A percentile compares a stretch with the other conserved stretches of the same genome.
phyloP scores from a whole-genome alignment of 2,797 vertebrate species.

The Propithecus perrieri region DNA sequence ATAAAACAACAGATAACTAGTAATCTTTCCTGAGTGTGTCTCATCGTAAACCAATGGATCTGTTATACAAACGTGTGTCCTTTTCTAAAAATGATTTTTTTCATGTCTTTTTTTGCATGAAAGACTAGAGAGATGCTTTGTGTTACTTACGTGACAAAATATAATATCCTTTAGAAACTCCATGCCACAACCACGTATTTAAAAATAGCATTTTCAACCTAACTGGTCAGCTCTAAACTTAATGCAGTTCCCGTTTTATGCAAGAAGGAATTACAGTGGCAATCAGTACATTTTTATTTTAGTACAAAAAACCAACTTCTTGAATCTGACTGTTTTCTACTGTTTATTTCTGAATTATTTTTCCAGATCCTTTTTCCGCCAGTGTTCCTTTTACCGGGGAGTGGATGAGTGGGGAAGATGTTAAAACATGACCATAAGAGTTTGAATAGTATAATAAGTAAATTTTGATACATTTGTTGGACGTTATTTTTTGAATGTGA shows the following conservation, averaged over 20 bases:
- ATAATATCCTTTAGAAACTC: background rate
- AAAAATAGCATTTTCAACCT: background rate
- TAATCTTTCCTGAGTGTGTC: background rate
- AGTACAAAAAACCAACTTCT: background rate
- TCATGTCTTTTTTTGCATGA: background rate
- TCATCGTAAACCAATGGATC: background rate
- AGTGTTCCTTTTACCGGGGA: background rate
- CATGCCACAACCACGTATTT: background rate
- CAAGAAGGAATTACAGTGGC: background rate
- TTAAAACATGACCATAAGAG: background rate
- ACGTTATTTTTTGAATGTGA: background rate
- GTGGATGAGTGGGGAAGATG: background rate
- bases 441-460: background rate
- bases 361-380: background rate
- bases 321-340: background rate
- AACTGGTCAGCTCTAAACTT: constrained; percentile 10
- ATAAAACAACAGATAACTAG: background rate
- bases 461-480: constrained; percentile 10
- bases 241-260: background rate
- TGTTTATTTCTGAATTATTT: constrained; percentile 37
- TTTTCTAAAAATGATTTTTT: background rate
- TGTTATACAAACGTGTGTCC: background rate
- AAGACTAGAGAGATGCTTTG: background rate
- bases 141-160: background rate
- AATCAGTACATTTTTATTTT: background rate